Evolutionary conservation across 2,113 vertebrate species (phyloP).

Genomic region (Upupa epops): DNA sequence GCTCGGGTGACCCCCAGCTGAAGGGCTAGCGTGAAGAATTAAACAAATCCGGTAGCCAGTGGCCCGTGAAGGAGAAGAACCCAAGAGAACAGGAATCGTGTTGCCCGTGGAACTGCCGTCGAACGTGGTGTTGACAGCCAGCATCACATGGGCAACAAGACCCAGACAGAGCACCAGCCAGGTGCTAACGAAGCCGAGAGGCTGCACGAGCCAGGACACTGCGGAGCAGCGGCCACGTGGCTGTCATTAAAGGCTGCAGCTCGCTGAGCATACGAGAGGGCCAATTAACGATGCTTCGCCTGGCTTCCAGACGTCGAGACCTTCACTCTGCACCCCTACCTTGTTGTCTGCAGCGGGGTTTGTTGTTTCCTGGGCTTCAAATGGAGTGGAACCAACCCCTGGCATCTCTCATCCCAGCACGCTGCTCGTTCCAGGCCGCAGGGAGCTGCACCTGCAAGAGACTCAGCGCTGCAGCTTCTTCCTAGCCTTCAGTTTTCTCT

Average conservation of each 20-base stretch:
- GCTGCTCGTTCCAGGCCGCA: not conserved
- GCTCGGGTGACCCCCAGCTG: not conserved
- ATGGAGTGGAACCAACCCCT: not conserved
- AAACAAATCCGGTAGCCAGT: not conserved
- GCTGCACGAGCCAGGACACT: constrained; percentile 5
- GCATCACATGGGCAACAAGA: constrained; percentile 5
- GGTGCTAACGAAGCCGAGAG: constrained; percentile 27
- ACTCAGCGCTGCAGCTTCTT: not conserved
- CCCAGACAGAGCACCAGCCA: constrained; percentile 46
- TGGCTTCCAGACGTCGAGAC: not conserved
- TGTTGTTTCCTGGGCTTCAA: not conserved
- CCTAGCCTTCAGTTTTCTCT: not conserved
- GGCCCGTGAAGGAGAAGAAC: not conserved
- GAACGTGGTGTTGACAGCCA: not conserved
- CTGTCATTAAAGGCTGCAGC: constrained; percentile 55
- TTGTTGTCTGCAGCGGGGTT: not conserved
- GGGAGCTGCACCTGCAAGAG: not conserved
- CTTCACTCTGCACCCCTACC: not conserved
- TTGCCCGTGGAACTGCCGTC: not conserved
- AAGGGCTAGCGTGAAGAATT: not conserved
- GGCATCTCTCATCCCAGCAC: not conserved
- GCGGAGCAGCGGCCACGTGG: constrained; percentile 35
- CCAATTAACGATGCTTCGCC: constrained; percentile 35
- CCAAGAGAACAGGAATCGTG: not conserved
- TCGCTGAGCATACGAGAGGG: constrained; percentile 2